Conservation (phyloP, 53 echinoderm and acorn worm species). For the Echinometra lucunter region DNA sequence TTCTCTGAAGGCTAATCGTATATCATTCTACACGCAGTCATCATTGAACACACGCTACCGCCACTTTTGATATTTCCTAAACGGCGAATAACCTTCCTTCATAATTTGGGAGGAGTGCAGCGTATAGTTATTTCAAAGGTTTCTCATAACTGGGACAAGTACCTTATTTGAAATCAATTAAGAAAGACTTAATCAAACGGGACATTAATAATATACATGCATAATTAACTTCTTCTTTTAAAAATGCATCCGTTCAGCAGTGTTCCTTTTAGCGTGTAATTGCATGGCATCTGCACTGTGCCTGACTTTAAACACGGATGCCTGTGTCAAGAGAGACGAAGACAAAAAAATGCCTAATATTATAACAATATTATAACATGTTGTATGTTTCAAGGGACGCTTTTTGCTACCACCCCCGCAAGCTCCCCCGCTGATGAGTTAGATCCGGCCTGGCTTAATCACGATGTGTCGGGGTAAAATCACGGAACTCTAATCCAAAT, state of each 20-base stretch:
- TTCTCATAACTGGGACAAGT: neutral
- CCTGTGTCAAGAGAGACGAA: neutral
- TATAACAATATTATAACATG: neutral
- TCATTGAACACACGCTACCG: conserved; percentile 22
- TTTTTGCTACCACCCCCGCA: neutral
- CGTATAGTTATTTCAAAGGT: neutral
- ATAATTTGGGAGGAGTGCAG: neutral
- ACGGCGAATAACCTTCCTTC: neutral
- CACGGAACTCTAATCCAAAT: conserved; percentile 37
- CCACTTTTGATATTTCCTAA: conserved; percentile 1
- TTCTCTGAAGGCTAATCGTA: conserved; percentile 30
- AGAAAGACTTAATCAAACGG: neutral
- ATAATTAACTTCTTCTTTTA: neutral
- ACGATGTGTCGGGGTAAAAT: conserved; percentile 28
- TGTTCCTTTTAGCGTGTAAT: neutral
- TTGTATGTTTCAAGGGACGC: neutral
- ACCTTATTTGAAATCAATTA: neutral
- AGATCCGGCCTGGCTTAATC: conserved; percentile 42
- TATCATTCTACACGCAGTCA: neutral
- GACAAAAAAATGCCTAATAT: neutral
- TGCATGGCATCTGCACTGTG: neutral
- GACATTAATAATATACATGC: neutral
- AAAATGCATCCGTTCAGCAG: neutral
- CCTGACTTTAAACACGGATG: neutral
- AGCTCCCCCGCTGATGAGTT: conserved; percentile 16